Conservation (phyloP, 2,888 invertebrate species). For the Auanema freiburgensis region DNA sequence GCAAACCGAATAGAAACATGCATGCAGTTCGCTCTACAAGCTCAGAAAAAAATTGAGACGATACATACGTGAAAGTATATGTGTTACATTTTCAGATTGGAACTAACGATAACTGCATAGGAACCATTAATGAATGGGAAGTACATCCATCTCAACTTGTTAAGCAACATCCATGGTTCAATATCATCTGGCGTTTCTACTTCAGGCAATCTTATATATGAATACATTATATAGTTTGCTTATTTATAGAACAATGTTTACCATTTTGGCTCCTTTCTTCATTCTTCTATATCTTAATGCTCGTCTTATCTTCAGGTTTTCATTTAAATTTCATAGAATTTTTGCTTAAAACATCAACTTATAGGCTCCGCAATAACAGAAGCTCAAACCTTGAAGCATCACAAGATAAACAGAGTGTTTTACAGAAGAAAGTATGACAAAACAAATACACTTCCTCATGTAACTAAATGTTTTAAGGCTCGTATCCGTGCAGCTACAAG, state of each 20-base stretch:
- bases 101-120: constrained; percentile 27
- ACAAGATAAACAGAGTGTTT: constrained; percentile 41
- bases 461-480: constrained; percentile 25
- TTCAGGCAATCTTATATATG: constrained; percentile 23
- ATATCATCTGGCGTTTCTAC: constrained; percentile 37
- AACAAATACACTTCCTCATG: neutral
- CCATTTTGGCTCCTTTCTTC: constrained; percentile 49
- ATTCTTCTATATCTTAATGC: constrained; percentile 40
- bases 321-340: constrained; percentile 1
- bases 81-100: constrained; percentile 33
- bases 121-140: constrained; percentile 34
- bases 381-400: constrained; percentile 8
- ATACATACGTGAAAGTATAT: too few relatives aligned
- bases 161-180: constrained; percentile 24
- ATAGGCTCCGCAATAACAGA: too few relatives aligned
- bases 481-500: constrained; percentile 45
- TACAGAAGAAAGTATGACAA: constrained; percentile 37
- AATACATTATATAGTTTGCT: neutral
- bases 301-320: constrained; percentile 23
- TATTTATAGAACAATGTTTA: constrained; percentile 37
- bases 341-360: too few relatives aligned
- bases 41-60: too few relatives aligned
- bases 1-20: too few relatives aligned
- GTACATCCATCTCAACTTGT: constrained; percentile 25
- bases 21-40: too few relatives aligned